Conservation (phyloP, 2,797 vertebrate genomes). For the Protosalanx chinensis region DNA sequence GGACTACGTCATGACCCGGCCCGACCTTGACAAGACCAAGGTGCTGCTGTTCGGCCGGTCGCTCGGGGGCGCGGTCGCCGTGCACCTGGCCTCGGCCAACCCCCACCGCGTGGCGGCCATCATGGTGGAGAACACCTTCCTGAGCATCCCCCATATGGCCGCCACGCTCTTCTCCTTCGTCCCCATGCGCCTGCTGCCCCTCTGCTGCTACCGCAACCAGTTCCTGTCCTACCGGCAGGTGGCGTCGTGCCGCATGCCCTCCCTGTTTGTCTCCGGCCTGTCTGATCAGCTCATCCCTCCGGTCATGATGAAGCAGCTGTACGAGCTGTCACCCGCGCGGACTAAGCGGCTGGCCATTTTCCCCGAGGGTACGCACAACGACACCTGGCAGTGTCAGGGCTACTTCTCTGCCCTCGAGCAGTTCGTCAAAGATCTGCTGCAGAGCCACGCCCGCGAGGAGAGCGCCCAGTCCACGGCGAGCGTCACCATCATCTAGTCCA, state of each 20-base stretch:
- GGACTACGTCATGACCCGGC: slow-evolving; percentile 93
- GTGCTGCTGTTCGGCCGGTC: slow-evolving; percentile 96
- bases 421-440: slow-evolving; percentile 93
- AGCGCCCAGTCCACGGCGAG: slow-evolving; percentile 83
- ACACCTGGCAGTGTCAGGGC: slow-evolving; percentile 99
- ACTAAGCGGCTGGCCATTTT: slow-evolving; percentile 98
- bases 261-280: slow-evolving; percentile 94
- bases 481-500: slow-evolving; percentile 89
- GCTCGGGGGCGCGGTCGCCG: slow-evolving; percentile 91
- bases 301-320: slow-evolving; percentile 99
- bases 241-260: slow-evolving; percentile 93
- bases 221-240: slow-evolving; percentile 95
- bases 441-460: slow-evolving; percentile 90
- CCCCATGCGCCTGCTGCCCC: slow-evolving; percentile 91
- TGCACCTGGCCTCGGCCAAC: slow-evolving; percentile 91
- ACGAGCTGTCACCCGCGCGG: slow-evolving; percentile 94
- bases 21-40: slow-evolving; percentile 96
- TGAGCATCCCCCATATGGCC: slow-evolving; percentile 99
- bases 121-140: slow-evolving; percentile 97
- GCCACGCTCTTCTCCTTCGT: slow-evolving; percentile 95
- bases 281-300: slow-evolving; percentile 98
- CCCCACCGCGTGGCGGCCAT: slow-evolving; percentile 93
- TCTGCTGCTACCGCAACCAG: slow-evolving; percentile 99
- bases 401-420: slow-evolving; percentile 96
- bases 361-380: slow-evolving; percentile 97